phyloP scores from a whole-genome alignment of 2,113 vertebrate species.

The Protobothrops mucrosquamatus region DNA sequence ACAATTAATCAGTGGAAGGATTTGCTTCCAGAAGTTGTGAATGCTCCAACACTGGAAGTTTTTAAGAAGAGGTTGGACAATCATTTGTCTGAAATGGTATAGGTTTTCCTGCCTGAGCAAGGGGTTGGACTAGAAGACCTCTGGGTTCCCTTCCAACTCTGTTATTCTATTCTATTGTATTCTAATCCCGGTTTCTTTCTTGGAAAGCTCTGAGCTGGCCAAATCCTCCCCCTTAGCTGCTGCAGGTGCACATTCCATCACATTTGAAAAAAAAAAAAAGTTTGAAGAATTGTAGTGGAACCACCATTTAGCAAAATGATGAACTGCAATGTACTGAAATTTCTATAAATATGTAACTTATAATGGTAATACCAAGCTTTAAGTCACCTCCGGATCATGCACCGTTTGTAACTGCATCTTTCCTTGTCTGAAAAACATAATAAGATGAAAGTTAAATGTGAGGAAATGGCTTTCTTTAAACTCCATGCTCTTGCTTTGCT shows the following conservation, averaged over 20 bases:
- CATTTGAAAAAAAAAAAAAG: background rate
- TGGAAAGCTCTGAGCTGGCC: background rate
- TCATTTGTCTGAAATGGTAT: too few species aligned
- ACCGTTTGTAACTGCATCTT: background rate
- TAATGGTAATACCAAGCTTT: background rate
- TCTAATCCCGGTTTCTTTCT: background rate
- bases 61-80: too few species aligned
- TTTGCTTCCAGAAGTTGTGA: too few species aligned
- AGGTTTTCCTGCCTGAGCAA: too few species aligned
- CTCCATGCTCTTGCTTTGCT: constrained; percentile 45
- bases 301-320: background rate
- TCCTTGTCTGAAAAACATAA: background rate
- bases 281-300: background rate
- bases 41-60: too few species aligned
- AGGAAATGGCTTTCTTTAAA: constrained; percentile 39
- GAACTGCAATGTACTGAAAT: background rate
- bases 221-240: background rate
- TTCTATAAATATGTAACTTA: background rate
- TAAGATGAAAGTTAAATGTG: background rate
- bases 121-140: too few species aligned
- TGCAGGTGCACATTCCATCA: background rate
- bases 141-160: too few species aligned
- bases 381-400: background rate
- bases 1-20: too few species aligned
- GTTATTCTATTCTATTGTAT: too few species aligned